These are phyloP conservation scores for Colletes collaris DNA, from an alignment of 2,888 invertebrate species.

Conservation along the genomic window DNA sequence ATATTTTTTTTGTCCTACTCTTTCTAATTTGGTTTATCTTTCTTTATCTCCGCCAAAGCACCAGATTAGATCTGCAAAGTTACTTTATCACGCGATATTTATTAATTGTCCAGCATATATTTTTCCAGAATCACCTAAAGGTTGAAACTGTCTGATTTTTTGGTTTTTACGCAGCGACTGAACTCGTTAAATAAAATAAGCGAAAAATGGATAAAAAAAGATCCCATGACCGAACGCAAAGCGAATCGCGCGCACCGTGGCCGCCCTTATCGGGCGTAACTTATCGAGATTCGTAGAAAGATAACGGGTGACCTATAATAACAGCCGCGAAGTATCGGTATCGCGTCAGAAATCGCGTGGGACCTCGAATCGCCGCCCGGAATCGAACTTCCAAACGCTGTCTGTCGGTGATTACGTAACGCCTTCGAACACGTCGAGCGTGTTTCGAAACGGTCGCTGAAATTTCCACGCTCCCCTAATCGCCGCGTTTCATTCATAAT, in stretches of 20 bases:
- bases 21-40: too few relatives aligned
- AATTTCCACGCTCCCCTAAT: slow-evolving; percentile 35
- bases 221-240: not conserved
- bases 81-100: too few relatives aligned
- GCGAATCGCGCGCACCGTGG: slow-evolving; percentile 19
- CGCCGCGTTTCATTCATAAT: slow-evolving; percentile 50
- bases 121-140: too few relatives aligned
- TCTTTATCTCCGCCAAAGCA: too few relatives aligned
- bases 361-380: slow-evolving; percentile 35
- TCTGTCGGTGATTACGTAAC: slow-evolving; percentile 35
- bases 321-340: slow-evolving; percentile 49
- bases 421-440: slow-evolving; percentile 31
- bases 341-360: slow-evolving; percentile 54
- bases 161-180: too few relatives aligned
- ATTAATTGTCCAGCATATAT: too few relatives aligned
- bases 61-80: too few relatives aligned
- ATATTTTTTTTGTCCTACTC: too few relatives aligned
- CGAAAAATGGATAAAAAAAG: too few relatives aligned
- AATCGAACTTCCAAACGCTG: slow-evolving; percentile 48
- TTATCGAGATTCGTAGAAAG: slow-evolving; percentile 57
- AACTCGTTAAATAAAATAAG: too few relatives aligned
- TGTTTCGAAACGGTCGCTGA: slow-evolving; percentile 13
- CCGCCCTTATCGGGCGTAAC: slow-evolving; percentile 32
- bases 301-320: slow-evolving; percentile 58
- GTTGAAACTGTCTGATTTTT: too few relatives aligned